Base-by-base conservation (phyloP, 1,140 invertebrate genomes). In the Lithobius niger region DNA sequence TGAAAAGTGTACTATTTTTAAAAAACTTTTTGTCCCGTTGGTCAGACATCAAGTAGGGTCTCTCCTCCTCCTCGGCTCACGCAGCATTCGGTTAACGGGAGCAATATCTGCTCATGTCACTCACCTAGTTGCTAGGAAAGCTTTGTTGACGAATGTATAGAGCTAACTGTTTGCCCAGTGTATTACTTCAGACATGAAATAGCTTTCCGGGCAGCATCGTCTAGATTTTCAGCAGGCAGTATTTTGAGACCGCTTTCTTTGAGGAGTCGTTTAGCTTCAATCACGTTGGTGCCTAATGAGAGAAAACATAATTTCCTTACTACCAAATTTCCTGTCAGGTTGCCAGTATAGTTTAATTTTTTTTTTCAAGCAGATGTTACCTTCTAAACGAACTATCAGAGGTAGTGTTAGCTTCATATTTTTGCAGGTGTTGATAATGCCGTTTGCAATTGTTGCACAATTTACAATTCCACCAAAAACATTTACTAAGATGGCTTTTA, bases 381-480 rank as follows among this genome's bases (percentile, higher is more conserved):
- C 95, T 82, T 96, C 91, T 52, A 99, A 72, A 64, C 96, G 77
- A 10, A 98, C 92, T 58, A 98, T 79, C 16, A 99, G 69, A 0
- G 96, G 95, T 54, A 97, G 79, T 65, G 82, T 80, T 0, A 97
- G 74, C 45, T 83, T 73, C 44, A 90, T 81, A 56, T 79, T 81
- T 68, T 82, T 82, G 60, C 83, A 85, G 22, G 95, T 95, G 56
- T 83, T 79, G 1, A 97, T 83, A 61, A 99, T 89, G 47, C 96
- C 96, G 65, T 84, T 89, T 1, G 96, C 95, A 68, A 99, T 89
- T 3, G 84, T 97, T 1, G 83, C 88, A 77, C 96, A 99, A 72
- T 99, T 97, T 0, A 99, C 94, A 67, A 99, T 99, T 60, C 96
- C 96, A 57, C 92, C 96, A 77, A 99, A 99, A 2, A 99, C 92